Conservation (phyloP, 1,140 invertebrate genomes). For the Kradibia gibbosae region DNA sequence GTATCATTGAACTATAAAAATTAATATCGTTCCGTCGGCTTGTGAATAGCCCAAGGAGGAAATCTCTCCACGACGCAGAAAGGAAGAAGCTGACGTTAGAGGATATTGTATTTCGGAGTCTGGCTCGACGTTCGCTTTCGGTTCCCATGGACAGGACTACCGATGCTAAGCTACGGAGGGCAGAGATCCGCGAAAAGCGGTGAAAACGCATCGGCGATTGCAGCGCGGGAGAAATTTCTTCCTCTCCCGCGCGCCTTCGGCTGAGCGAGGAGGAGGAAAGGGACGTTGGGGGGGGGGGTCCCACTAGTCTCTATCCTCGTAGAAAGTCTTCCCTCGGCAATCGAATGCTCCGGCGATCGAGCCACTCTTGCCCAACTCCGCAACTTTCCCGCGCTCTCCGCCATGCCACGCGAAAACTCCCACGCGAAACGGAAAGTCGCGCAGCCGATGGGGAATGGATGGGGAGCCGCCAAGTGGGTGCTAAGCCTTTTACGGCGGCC, state of each 20-base stretch:
- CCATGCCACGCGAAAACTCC: neutral
- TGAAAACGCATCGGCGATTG: neutral
- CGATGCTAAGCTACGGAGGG: no score
- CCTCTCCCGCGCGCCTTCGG: neutral
- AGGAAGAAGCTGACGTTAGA: no score
- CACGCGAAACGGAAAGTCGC: slow-evolving; percentile 43
- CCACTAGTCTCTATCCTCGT: neutral
- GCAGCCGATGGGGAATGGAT: neutral
- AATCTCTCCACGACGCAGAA: no score
- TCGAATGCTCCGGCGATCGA: slow-evolving; percentile 17
- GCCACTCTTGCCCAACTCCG: neutral
- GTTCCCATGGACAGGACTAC: neutral
- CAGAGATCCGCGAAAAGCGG: neutral
- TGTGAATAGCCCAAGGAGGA: no score
- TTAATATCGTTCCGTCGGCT: no score
- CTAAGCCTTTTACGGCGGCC: neutral
- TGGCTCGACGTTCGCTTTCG: neutral
- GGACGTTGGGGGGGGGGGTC: neutral
- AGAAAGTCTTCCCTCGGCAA: slow-evolving; percentile 26
- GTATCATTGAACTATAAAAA: no score
- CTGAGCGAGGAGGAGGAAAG: neutral
- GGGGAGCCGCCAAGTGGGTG: neutral
- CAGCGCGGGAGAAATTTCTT: slow-evolving; percentile 1
- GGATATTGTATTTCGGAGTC: no score
- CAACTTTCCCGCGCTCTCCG: slow-evolving; percentile 32